These are phyloP conservation scores for Tanytarsus gracilentus DNA, from an alignment of 2,888 invertebrate species.

Conservation along the genomic window DNA sequence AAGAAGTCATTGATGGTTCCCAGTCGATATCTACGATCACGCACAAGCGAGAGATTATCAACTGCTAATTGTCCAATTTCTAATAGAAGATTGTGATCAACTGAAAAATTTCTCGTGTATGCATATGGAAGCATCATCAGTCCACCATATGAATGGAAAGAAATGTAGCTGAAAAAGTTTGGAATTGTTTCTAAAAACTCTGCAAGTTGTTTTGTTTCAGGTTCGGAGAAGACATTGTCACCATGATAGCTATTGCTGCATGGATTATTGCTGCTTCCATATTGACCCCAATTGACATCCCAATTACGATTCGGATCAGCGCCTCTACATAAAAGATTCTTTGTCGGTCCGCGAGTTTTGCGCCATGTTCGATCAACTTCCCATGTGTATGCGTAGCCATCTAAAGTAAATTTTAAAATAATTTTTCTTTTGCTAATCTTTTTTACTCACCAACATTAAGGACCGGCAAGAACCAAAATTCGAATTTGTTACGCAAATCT, in stretches of 20 bases:
- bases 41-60: not conserved
- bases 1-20: not conserved
- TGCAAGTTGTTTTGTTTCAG: conserved; percentile 50
- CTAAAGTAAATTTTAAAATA: not conserved
- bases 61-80: not conserved
- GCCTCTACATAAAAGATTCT: conserved; percentile 47
- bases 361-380: conserved; percentile 46
- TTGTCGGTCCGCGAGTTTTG: conserved; percentile 44
- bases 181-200: conserved; percentile 46
- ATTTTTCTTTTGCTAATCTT: not conserved
- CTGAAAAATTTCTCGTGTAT: conserved; percentile 45
- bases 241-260: conserved; percentile 60
- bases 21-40: not conserved
- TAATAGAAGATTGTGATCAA: conserved; percentile 40
- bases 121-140: conserved; percentile 57
- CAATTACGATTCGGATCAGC: conserved; percentile 73
- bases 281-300: conserved; percentile 47
- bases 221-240: conserved; percentile 58
- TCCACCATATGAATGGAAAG: conserved; percentile 68
- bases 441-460: not conserved
- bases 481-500: not conserved
- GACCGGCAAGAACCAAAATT: not conserved
- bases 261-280: conserved; percentile 49
- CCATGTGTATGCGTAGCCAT: conserved; percentile 3
- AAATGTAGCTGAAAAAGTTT: conserved; percentile 51